phyloP scores from a whole-genome alignment of 2,113 vertebrate genomes.

The Forbesichthys papilliferus region DNA sequence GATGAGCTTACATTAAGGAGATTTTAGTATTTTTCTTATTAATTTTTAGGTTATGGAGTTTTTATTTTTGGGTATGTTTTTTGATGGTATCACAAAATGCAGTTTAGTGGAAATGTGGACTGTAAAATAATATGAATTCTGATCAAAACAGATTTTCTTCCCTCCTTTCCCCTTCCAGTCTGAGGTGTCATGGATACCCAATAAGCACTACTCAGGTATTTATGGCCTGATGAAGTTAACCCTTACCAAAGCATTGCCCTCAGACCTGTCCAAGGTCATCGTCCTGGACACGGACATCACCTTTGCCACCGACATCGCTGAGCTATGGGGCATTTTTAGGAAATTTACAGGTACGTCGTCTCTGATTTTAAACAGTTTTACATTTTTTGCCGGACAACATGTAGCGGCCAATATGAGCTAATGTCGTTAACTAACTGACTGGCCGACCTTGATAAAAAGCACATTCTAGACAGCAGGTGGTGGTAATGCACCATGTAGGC shows the following conservation, averaged over 20 bases:
- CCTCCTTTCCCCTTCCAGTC: constrained; percentile 72
- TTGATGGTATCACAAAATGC: not conserved
- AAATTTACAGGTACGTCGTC: constrained; percentile 86
- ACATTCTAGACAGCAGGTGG: no score
- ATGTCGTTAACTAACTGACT: not conserved
- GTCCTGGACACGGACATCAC: constrained; percentile 97
- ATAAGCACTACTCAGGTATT: constrained; percentile 97
- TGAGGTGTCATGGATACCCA: constrained; percentile 94
- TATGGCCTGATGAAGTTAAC: constrained; percentile 97
- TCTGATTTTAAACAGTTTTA: not conserved
- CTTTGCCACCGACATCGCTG: constrained; percentile 93
- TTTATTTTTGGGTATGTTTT: no score
- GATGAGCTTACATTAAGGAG: not conserved
- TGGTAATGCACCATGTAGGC: no score
- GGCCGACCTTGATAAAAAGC: not conserved
- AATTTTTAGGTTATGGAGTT: no score
- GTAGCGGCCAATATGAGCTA: no score
- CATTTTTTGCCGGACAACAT: not conserved
- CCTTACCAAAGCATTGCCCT: constrained; percentile 85
- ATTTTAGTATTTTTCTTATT: not conserved
- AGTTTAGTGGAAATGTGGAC: not conserved
- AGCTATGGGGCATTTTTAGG: constrained; percentile 93
- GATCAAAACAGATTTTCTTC: no score
- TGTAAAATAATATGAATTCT: not conserved
- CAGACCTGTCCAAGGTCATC: constrained; percentile 88